Base-by-base conservation (phyloP, 2,888 invertebrate species). In the Agrochola lota region DNA sequence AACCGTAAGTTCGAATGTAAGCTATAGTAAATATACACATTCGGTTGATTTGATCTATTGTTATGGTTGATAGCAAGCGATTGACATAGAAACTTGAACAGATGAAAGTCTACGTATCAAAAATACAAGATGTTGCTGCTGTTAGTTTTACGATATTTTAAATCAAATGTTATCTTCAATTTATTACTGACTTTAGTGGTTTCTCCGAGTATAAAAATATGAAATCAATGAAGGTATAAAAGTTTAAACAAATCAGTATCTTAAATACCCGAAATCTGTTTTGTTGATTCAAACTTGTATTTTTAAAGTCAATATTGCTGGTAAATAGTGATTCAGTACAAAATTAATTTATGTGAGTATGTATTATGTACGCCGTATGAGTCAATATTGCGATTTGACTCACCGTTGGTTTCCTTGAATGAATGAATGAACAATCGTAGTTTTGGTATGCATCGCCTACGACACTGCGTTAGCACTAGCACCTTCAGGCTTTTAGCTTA, bases 341-440 rank as follows among this genome's bases (percentile, higher is more conserved):
- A 74, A 71, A 67, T 73, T 60, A 84, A 71, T 76, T 55, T 80
- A 75, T 69, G 75, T 81, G 80, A 74, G 79, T 87, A 71, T 80
- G 63, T 77, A 74, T 62, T 80, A 69, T 64, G 63, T 71, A 74
- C 63, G 74, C 82, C 74, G 77, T 83, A 83, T 94, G 94, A 94
- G 89, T 94, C 94, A 94, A 91, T 91, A 89, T 80, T 60, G 76
- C 64, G 80, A 82, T 82, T 93, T 93, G 94, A 94, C 85, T 95
- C 95, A 95, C 91, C 77, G 87, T 90, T 89, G 84, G 83, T 87
- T 93, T 93, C 93, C 87, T 91, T 93, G 94, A 94, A 94, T 91
- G 90, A 94, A 94, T 91, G 90, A 91, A 90, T 86, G 78, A 88
- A 84, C 72, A 77, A 84, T 80, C 66, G 74, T 76, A 76, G 68